phyloP scores from a whole-genome alignment of 1,140 invertebrate species.

The Eupeodes corollae region DNA sequence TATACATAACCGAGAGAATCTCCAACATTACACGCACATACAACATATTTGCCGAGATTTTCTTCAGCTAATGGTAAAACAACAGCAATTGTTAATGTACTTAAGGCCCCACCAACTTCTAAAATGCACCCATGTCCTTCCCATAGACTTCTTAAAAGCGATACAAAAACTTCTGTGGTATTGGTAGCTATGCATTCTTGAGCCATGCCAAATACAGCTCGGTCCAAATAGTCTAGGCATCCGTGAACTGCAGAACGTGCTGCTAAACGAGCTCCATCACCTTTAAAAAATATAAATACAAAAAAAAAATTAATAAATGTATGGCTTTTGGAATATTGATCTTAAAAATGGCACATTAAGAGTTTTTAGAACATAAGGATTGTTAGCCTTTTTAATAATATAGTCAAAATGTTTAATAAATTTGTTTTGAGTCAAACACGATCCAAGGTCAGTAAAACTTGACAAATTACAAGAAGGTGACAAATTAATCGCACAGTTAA shows the following conservation, averaged over 20 bases:
- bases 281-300: slow-evolving; percentile 35
- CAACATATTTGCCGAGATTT: slow-evolving; percentile 49
- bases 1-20: slow-evolving; percentile 84
- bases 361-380: no score
- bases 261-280: slow-evolving; percentile 74
- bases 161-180: slow-evolving; percentile 60
- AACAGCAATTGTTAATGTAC: slow-evolving; percentile 72
- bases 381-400: no score
- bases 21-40: slow-evolving; percentile 85
- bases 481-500: no score
- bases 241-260: slow-evolving; percentile 80
- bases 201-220: slow-evolving; percentile 51
- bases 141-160: slow-evolving; percentile 71
- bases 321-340: no score
- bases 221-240: slow-evolving; percentile 73
- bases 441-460: no score
- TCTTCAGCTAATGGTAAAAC: slow-evolving; percentile 48
- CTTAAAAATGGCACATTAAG: no score
- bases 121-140: slow-evolving; percentile 79
- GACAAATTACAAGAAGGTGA: no score
- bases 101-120: slow-evolving; percentile 74
- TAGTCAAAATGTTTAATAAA: no score
- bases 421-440: no score
- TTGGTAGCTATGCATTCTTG: slow-evolving; percentile 25
- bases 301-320: no score